These are phyloP conservation scores for Acanthopleura granulata DNA, from an alignment of 2,888 invertebrate species.

Conservation along the genomic window DNA sequence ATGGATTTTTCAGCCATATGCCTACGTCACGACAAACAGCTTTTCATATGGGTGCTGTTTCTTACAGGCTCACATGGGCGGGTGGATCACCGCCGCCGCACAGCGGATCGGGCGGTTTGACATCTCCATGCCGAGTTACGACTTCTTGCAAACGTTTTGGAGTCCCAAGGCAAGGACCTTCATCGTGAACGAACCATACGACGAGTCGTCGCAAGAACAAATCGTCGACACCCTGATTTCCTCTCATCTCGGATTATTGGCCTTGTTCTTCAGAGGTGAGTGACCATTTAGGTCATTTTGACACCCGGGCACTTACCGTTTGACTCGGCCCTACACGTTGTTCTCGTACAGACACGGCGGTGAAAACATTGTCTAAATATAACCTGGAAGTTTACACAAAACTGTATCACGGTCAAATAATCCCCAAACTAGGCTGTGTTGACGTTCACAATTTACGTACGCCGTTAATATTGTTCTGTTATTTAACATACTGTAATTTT, in stretches of 20 bases:
- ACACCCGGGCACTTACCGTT: too few relatives aligned
- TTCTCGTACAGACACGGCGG: too few relatives aligned
- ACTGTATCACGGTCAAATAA: too few relatives aligned
- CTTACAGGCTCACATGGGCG: constrained; percentile 23
- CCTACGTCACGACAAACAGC: too few relatives aligned
- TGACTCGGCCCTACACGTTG: too few relatives aligned
- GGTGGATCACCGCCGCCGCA: constrained; percentile 21
- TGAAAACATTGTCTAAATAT: too few relatives aligned
- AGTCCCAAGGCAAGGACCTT: constrained; percentile 18
- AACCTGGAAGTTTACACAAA: too few relatives aligned
- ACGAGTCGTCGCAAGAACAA: constrained; percentile 18
- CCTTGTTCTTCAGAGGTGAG: constrained; percentile 22
- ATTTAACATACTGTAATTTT: too few relatives aligned
- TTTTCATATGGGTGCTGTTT: background rate
- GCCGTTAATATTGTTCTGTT: too few relatives aligned
- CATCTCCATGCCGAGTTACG: constrained; percentile 22
- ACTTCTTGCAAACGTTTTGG: constrained; percentile 20
- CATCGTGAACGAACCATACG: constrained; percentile 22
- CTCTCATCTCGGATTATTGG: constrained; percentile 23
- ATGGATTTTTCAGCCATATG: too few relatives aligned
- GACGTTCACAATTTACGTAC: too few relatives aligned
- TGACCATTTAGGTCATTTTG: background rate
- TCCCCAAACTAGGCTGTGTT: too few relatives aligned
- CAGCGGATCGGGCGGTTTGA: constrained; percentile 26
- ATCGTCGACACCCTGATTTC: constrained; percentile 20